A percentile compares a stretch with the other conserved stretches of the same genome.
These are phyloP conservation scores for Tyria jacobaeae DNA, from an alignment of 2,888 invertebrate genomes.

Conservation along the genomic window DNA sequence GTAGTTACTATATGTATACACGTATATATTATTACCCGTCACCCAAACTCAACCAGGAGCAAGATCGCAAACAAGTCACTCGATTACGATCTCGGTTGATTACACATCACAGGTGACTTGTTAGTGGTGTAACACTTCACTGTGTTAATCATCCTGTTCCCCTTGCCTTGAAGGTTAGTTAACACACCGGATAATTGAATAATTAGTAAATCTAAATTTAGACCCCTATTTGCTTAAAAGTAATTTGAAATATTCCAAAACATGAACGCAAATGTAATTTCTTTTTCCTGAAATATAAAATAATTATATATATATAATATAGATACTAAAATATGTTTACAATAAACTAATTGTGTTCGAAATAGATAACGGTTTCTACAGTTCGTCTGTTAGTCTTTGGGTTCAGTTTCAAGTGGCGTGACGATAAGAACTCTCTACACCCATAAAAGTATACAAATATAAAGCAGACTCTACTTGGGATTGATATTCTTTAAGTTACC, in stretches of 20 bases:
- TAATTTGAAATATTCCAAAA: background rate
- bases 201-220: background rate
- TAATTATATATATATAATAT: too few species aligned
- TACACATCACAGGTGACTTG: constrained; percentile 7
- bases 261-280: background rate
- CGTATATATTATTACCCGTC: too few species aligned
- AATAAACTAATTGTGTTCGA: too few species aligned
- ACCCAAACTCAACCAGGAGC: background rate
- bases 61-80: background rate
- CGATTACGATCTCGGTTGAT: background rate
- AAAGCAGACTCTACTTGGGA: too few species aligned
- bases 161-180: background rate
- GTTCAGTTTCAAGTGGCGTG: background rate
- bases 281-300: too few species aligned
- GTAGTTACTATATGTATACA: background rate
- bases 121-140: constrained; percentile 8
- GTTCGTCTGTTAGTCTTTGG: too few species aligned
- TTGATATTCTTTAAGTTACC: too few species aligned
- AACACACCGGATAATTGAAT: constrained; percentile 6
- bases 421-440: background rate
- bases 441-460: too few species aligned
- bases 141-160: background rate
- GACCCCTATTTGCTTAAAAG: background rate
- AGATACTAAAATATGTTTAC: too few species aligned
- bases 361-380: too few species aligned